Conservation (phyloP, 2,888 invertebrate genomes). For the Unio pictorum region DNA sequence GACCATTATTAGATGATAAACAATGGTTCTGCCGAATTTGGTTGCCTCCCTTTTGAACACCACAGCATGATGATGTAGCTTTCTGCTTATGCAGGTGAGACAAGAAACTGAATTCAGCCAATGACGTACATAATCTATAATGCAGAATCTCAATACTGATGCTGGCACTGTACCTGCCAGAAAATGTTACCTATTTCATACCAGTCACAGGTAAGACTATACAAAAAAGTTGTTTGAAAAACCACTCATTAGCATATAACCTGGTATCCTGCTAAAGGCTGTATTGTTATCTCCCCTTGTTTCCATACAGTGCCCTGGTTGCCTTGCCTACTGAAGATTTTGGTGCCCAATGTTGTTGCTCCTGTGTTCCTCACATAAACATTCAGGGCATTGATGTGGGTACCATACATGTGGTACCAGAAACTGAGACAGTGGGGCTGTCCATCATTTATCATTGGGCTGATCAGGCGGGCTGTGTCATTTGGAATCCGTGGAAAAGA, state of each 20-base stretch:
- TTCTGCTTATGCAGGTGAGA: too few relatives aligned
- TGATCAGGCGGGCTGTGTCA: conserved; percentile 74
- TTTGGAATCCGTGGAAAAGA: conserved; percentile 76
- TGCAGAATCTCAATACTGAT: too few relatives aligned
- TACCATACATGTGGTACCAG: conserved; percentile 65
- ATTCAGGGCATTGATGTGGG: conserved; percentile 50
- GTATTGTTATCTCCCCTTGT: conserved; percentile 31
- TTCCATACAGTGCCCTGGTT: conserved; percentile 49
- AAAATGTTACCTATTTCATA: too few relatives aligned
- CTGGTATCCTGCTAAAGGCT: conserved; percentile 30
- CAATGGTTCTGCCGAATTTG: too few relatives aligned
- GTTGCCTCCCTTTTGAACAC: too few relatives aligned
- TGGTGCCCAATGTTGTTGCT: conserved; percentile 17
- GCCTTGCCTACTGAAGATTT: conserved; percentile 32
- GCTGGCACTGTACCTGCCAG: too few relatives aligned
- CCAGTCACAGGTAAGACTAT: too few relatives aligned
- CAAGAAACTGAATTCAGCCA: too few relatives aligned
- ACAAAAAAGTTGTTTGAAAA: too few relatives aligned
- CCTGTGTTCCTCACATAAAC: conserved; percentile 29
- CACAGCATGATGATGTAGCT: too few relatives aligned
- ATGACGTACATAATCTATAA: too few relatives aligned
- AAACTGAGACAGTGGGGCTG: conserved; percentile 54
- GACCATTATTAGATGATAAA: too few relatives aligned
- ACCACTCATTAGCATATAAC: conserved; percentile 9
- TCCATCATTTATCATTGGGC: conserved; percentile 41